Conservation (phyloP, 2,797 vertebrate species). For the Microtus obscurus region DNA sequence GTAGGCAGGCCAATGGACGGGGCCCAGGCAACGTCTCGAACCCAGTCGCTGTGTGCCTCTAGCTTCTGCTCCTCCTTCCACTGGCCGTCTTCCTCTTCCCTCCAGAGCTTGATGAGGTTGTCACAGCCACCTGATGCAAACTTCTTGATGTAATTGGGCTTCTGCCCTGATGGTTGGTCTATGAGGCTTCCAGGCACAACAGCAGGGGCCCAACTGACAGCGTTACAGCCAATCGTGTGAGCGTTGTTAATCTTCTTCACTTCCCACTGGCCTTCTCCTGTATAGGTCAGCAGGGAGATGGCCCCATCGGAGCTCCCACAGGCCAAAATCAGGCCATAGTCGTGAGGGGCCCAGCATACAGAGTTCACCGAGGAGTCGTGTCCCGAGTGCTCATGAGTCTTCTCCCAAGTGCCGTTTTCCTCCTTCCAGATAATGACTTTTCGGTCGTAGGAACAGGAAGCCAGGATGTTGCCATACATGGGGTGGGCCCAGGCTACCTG, state of each 20-base stretch:
- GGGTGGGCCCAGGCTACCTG: slow-evolving; percentile 99
- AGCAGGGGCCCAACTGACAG: slow-evolving; percentile 98
- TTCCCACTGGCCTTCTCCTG: slow-evolving; percentile 97
- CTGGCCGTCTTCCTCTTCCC: slow-evolving; percentile 98
- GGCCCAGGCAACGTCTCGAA: slow-evolving; percentile 98
- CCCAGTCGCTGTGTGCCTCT: slow-evolving; percentile 99
- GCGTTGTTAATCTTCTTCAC: slow-evolving; percentile 98
- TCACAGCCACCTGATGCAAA: slow-evolving; percentile 99
- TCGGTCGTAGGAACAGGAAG: slow-evolving; percentile 98
- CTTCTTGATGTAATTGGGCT: slow-evolving; percentile 96
- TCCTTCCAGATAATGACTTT: slow-evolving; percentile 99
- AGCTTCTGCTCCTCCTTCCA: slow-evolving; percentile 99
- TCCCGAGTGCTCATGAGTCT: slow-evolving; percentile 97
- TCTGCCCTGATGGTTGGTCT: slow-evolving; percentile 96
- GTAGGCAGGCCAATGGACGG: slow-evolving; percentile 98
- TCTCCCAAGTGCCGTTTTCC: slow-evolving; percentile 97
- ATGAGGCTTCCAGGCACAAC: slow-evolving; percentile 96
- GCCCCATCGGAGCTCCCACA: slow-evolving; percentile 98
- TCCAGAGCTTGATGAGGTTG: slow-evolving; percentile 99
- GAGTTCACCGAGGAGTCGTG: slow-evolving; percentile 99
- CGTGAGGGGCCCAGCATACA: slow-evolving; percentile 98
- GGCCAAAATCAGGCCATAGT: slow-evolving; percentile 96
- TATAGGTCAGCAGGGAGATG: slow-evolving; percentile 95
- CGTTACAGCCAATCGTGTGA: slow-evolving; percentile 99
- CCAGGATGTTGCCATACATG: slow-evolving; percentile 97